A percentile compares a stretch with the other conserved stretches of the same genome.
Evolutionary conservation across 2,797 vertebrate species (phyloP).

Genomic region (Syngnathus acus): DNA sequence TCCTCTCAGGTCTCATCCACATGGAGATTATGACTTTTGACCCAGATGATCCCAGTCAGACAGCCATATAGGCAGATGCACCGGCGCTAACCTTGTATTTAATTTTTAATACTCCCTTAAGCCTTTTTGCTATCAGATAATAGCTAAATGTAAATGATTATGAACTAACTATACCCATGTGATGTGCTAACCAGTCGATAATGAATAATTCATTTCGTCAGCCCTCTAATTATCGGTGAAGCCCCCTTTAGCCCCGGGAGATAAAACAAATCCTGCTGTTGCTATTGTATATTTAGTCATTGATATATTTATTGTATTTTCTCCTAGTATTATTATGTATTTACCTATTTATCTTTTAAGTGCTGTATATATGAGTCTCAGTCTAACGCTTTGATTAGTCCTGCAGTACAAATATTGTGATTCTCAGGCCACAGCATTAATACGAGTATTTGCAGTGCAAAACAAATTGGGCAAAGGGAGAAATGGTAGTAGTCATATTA

Average conservation of each 20-base stretch:
- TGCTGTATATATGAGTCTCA: no score
- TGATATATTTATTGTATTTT: no score
- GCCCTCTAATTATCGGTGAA: no score
- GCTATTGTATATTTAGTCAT: no score
- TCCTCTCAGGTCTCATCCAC: slow-evolving; percentile 69
- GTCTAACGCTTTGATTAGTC: no score
- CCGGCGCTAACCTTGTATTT: neutral
- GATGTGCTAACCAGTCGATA: neutral
- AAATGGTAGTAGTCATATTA: neutral
- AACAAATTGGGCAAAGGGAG: neutral
- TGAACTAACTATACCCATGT: neutral
- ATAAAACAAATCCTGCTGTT: no score
- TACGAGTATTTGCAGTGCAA: neutral
- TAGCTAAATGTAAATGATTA: neutral
- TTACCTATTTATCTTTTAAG: no score
- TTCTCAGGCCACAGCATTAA: no score
- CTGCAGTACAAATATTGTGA: no score
- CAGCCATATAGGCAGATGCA: slow-evolving; percentile 53
- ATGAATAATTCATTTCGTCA: no score
- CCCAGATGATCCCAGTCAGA: slow-evolving; percentile 64
- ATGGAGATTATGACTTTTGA: slow-evolving; percentile 82
- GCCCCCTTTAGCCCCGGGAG: no score
- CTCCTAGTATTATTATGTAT: no score
- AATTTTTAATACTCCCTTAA: neutral
- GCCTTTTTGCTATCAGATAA: neutral